Percentiles rank a stretch among this genome's conserved stretches.
Conservation (phyloP, 2,797 vertebrate species). For the Acridotheres tristis region DNA sequence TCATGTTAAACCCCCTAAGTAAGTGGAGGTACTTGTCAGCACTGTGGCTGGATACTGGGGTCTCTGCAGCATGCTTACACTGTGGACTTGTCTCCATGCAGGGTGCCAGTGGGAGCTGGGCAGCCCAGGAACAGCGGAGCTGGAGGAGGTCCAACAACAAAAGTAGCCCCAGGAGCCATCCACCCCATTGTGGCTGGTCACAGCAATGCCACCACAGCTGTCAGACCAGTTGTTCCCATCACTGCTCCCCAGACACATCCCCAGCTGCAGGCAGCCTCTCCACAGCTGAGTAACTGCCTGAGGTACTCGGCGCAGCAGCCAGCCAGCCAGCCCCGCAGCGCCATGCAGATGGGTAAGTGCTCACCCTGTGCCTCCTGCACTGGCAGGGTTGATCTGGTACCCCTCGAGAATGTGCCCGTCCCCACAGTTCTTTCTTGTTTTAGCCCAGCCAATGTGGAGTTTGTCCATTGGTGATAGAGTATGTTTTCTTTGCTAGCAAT, state of each 20-base stretch:
- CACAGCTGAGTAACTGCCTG: constrained; percentile 86
- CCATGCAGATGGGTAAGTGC: constrained; percentile 87
- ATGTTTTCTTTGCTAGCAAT: constrained; percentile 14
- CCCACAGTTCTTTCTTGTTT: neutral
- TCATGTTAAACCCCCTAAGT: neutral
- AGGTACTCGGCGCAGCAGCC: constrained; percentile 82
- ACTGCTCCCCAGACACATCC: constrained; percentile 76
- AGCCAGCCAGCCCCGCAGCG: constrained; percentile 79
- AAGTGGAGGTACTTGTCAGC: neutral
- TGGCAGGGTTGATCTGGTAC: rapidly evolving
- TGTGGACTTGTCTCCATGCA: constrained; percentile 60
- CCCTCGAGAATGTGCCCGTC: neutral
- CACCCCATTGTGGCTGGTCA: constrained; percentile 73
- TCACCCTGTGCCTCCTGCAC: neutral
- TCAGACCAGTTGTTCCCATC: constrained; percentile 84
- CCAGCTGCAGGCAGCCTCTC: constrained; percentile 80
- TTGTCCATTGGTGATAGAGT: neutral
- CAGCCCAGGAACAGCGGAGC: constrained; percentile 82
- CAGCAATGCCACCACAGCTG: constrained; percentile 77
- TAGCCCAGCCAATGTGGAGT: neutral
- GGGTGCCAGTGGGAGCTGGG: constrained; percentile 87
- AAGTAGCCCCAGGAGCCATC: constrained; percentile 76
- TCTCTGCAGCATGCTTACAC: neutral
- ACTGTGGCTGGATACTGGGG: neutral
- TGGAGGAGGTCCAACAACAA: constrained; percentile 74